Base-by-base conservation (phyloP, 2,888 invertebrate species). In the Dasysyrphus albostriatus region DNA sequence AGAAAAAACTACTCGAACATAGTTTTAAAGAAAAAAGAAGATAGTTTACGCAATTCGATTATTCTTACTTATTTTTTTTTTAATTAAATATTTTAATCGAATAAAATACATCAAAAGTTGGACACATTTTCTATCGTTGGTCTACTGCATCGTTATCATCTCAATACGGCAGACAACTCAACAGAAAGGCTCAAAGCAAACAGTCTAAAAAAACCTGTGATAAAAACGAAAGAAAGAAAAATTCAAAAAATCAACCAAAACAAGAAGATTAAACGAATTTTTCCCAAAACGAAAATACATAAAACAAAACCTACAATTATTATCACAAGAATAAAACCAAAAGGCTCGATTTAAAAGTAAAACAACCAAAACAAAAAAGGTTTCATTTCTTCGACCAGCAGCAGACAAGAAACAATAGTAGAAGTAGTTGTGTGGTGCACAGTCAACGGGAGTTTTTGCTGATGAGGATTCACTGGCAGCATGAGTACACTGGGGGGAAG, bases 401-500 rank as follows among this genome's bases (percentile, higher is more conserved):
- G 42, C 44, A 81, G 69, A 59, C 81, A 58, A 51, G n/a, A 47
- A 76, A 59, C 39, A 83, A 61, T 81, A 85, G 63, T 44, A 81
- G 65, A 67, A 67, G 79, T 73, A 83, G 83, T 87, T 74, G 89
- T 89, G 88, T 88, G 88, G 89, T 89, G 88, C 90, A 88, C 89
- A 89, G 90, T 91, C 91, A 91, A 90, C 91, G 90, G 90, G 91
- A 91, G 91, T 89, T 92, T 92, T 92, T 92, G 93, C 93, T 93
- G 93, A 93, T 93, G 93, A 93, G 92, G 93, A 92, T 92, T 93
- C 92, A 91, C 91, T 92, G 92, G 93, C 93, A 93, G 93, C 91
- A 93, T 93, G 93, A 93, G 92, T 91, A 93, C 93, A 92, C 91
- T 93, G 93, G 93, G 93, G 91, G 93, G 93, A 93, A 93, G 92